Percentiles rank a stretch among this genome's conserved stretches.
phyloP scores from a whole-genome alignment of 1,140 invertebrate genomes.

The Lepidurus apus region DNA sequence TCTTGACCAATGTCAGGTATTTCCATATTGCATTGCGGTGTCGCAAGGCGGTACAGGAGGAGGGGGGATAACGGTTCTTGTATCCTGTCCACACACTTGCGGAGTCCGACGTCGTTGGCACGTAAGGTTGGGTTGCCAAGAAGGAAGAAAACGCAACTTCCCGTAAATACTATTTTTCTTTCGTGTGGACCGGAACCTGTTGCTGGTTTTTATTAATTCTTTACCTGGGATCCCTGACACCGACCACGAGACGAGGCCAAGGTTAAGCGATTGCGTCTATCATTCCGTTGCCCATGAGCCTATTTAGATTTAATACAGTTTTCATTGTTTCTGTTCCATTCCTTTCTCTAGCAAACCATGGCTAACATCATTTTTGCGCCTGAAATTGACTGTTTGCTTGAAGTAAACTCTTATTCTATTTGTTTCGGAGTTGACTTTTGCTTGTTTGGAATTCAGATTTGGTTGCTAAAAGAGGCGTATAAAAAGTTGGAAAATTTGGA shows the following conservation, averaged over 20 bases:
- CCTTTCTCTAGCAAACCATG: neutral
- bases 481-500: neutral
- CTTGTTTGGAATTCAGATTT: no score
- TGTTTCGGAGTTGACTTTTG: neutral
- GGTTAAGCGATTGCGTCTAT: slow-evolving; percentile 11
- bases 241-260: slow-evolving; percentile 17
- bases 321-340: neutral
- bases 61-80: neutral
- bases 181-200: slow-evolving; percentile 8
- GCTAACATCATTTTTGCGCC: neutral
- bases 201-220: neutral
- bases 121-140: neutral
- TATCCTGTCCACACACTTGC: slow-evolving; percentile 8
- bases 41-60: neutral
- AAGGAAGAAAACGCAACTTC: neutral
- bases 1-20: neutral
- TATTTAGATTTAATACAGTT: neutral
- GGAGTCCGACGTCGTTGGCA: neutral
- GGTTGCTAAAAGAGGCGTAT: no score
- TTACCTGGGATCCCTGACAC: slow-evolving; percentile 10
- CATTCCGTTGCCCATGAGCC: slow-evolving; percentile 16
- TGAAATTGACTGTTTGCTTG: neutral
- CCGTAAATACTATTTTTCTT: neutral
- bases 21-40: neutral
- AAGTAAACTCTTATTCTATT: neutral